Evolutionary conservation across 2,113 vertebrate genomes (phyloP).

Genomic region (Coracopsis vasa): DNA sequence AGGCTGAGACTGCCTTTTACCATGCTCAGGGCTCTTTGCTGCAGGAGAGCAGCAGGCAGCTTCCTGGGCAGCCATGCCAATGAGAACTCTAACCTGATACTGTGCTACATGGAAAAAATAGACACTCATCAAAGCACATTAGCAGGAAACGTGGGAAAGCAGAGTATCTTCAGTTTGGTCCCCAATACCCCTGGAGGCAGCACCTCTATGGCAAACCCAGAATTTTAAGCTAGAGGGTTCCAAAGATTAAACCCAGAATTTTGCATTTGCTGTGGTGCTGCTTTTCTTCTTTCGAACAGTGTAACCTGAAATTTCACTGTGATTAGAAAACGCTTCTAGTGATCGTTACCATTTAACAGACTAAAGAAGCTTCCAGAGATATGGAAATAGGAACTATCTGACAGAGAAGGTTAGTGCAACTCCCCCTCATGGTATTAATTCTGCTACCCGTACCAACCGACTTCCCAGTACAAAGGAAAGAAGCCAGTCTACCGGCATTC

Average conservation of each 20-base stretch:
- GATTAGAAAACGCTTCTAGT: fast-evolving
- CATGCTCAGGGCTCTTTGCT: fast-evolving
- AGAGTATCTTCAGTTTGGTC: not conserved
- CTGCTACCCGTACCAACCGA: not conserved
- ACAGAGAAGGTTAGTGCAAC: not conserved
- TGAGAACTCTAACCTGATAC: not conserved
- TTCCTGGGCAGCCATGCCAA: not conserved
- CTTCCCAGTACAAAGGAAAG: not conserved
- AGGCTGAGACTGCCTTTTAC: not conserved
- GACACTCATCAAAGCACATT: too few relatives aligned
- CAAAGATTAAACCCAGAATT: not conserved
- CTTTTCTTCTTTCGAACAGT: not conserved
- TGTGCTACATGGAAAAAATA: fast-evolving
- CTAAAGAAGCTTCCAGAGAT: constrained; percentile 34
- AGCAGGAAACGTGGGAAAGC: not conserved
- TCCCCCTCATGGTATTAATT: not conserved
- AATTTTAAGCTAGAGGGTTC: not conserved
- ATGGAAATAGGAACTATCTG: not conserved
- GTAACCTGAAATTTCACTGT: fast-evolving
- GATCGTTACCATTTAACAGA: fast-evolving
- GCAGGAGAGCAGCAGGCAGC: fast-evolving
- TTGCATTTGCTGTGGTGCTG: not conserved
- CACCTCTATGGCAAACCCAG: fast-evolving
- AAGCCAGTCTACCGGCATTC: not conserved
- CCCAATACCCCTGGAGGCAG: not conserved